Conservation (phyloP, 2,113 vertebrate genomes). For the Scolopax mira region DNA sequence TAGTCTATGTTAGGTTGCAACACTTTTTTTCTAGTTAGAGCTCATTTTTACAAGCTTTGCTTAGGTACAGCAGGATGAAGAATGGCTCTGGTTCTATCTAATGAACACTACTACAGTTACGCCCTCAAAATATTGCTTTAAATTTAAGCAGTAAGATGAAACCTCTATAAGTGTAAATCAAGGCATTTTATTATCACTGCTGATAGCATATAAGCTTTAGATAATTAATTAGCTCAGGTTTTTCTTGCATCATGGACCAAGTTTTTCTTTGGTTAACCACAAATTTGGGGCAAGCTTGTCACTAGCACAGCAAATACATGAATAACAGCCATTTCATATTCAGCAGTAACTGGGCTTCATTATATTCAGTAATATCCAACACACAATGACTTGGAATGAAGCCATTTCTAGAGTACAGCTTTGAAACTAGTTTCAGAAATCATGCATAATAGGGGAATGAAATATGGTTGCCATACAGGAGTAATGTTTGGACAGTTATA, state of each 20-base stretch:
- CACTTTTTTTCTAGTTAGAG: background rate
- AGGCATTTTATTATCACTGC: background rate
- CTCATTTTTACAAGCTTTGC: background rate
- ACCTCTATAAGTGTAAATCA: background rate
- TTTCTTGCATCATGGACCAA: background rate
- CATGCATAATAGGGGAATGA: background rate
- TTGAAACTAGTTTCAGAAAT: conserved; percentile 34
- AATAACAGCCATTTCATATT: conserved; percentile 6
- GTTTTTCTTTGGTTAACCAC: background rate
- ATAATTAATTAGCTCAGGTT: background rate
- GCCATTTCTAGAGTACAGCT: background rate
- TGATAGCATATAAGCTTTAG: background rate
- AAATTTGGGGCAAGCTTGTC: background rate
- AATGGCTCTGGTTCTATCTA: background rate
- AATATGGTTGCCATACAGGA: background rate
- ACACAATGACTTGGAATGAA: conserved; percentile 1
- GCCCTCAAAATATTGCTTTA: background rate
- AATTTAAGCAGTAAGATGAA: background rate
- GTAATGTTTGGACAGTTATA: conserved; percentile 1
- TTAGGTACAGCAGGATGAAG: background rate
- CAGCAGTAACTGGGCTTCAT: background rate
- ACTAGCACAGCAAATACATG: background rate
- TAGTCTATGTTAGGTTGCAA: background rate
- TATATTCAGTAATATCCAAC: background rate
- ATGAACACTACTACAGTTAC: background rate